A percentile compares a stretch with the other conserved stretches of the same genome.
phyloP scores from a whole-genome alignment of 2,797 vertebrate species.

The Karalla daura region DNA sequence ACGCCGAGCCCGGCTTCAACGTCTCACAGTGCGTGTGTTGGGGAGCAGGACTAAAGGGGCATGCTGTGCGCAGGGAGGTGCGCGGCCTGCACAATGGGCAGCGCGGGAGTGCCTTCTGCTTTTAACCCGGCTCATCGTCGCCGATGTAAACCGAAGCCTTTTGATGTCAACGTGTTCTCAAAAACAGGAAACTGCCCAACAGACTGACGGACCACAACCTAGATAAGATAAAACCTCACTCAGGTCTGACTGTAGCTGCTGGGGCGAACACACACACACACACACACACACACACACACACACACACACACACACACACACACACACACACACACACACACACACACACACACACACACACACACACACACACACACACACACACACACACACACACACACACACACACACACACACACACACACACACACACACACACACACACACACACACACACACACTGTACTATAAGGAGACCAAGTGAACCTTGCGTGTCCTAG shows the following conservation, averaged over 20 bases:
- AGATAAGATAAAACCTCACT: constrained; percentile 61
- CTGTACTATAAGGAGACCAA: constrained; percentile 30
- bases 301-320: constrained; percentile 5
- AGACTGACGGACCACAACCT: constrained; percentile 70
- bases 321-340: constrained; percentile 2
- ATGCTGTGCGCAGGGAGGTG: constrained; percentile 55
- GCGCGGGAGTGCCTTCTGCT: constrained; percentile 63
- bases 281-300: constrained; percentile 3
- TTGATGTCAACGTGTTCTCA: constrained; percentile 69
- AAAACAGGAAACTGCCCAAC: constrained; percentile 78
- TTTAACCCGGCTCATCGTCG: constrained; percentile 65
- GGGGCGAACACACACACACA: constrained; percentile 8
- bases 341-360: constrained; percentile 3
- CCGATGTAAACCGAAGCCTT: constrained; percentile 57
- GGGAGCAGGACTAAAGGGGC: constrained; percentile 35
- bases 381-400: constrained; percentile 7
- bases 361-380: constrained; percentile 3
- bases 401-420: constrained; percentile 1
- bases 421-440: constrained; percentile 3
- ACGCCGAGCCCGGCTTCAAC: neutral
- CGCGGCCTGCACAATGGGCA: constrained; percentile 56
- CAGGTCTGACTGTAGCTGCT: constrained; percentile 16
- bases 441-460: constrained; percentile 3
- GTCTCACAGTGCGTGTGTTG: constrained; percentile 11
- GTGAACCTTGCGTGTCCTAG: constrained; percentile 9